Evolutionary conservation across 1,140 invertebrate genomes (phyloP), one percentile per base, ranked within the genome.

Genomic region (Nixonia krombeini): DNA sequence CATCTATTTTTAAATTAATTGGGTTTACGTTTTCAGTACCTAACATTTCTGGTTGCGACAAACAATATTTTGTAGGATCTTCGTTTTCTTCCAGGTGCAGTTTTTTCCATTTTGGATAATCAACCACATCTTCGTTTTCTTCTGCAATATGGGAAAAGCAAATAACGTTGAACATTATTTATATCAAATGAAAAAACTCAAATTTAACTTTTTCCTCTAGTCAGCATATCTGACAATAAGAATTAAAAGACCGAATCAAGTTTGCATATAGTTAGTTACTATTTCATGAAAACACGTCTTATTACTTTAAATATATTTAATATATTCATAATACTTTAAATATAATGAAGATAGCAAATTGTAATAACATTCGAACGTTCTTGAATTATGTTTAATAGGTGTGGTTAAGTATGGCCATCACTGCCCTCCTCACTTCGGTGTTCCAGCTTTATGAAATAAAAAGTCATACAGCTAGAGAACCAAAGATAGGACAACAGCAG

Each of bases 381-480:
- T 41, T 41, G 9, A 23, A 21, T 18, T 41, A 2, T 21, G 2
- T 7, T 4, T 9, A 21, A 10, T 5, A 21, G 17, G 7, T 23
- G 6, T 35, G 2, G 7, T 35, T 10, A n/a, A 35, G 15, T 35
- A 35, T 6, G 21, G 2, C 6, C 6, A 3, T 21, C 2, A 21
- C 21, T 91, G 88, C 66, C 73, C 78, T 86, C 75, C 87, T 87
- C 83, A 87, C 94, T 95, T 96, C 94, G 94, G 94, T 95, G 94
- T 94, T 93, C 90, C 93, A 94, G 93, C 93, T 93, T 92, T 94
- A 94, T 94, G 93, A 93, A 88, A 85, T 88, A 81, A 75, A 74
- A 81, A 88, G 89, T 95, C 94, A 95, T 93, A 93, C 93, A 95
- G 94, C 94, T 95, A 94, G 91, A 95, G 92, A 92, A 93, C 94